Evolutionary conservation across 92 coral and sea anemone genomes (phyloP), one percentile per base, ranked within the genome.

Genomic region (Metridium senile): DNA sequence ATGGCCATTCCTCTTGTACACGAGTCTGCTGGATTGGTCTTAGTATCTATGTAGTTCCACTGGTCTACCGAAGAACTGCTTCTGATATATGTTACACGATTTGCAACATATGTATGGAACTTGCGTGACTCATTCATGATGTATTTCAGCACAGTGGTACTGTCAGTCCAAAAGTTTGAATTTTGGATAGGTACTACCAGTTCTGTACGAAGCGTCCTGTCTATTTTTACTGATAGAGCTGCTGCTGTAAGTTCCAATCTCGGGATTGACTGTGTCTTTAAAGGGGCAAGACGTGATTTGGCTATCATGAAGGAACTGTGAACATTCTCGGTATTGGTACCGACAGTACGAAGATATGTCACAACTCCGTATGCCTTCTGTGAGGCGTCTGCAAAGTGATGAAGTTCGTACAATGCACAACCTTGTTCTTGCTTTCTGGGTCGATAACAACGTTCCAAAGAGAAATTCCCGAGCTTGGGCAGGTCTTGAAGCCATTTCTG

Each of bases 1-100:
- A 75, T 78, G 30, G 81, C 2, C 30, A 72, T 58, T 28, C 89
- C 85, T 58, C 82, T 39, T 9, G 85, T 74, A 20, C 68, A 62
- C 34, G 67, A 51, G 21, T 74, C 69, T 35, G 79, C 70, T 33
- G 70, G 67, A 22, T 74, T 74, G 30, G 2, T 25, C 29, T 51
- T 62, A 18, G 61, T 75, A 57, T 63, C 46, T 18, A 74, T n/a
- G 31, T 74, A 58, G n/a, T 65, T 34, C 57, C 58, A 74, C n/a
- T 74, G 69, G 21, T 62, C 17, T n/a, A 68, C 54, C 11, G 32
- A 1, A 0, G 33, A 58, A 30, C 65, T 74, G 10, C 67, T 74
- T 58, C 70, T 45, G 6, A 74, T 58, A 1, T 27, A 13, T 65
- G 65, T 52, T 1, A 74, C 69, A 20, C 70, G 69, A 58, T 74